Evolutionary conservation across 2,113 vertebrate species (phyloP).

Genomic region (Mixornis gularis): DNA sequence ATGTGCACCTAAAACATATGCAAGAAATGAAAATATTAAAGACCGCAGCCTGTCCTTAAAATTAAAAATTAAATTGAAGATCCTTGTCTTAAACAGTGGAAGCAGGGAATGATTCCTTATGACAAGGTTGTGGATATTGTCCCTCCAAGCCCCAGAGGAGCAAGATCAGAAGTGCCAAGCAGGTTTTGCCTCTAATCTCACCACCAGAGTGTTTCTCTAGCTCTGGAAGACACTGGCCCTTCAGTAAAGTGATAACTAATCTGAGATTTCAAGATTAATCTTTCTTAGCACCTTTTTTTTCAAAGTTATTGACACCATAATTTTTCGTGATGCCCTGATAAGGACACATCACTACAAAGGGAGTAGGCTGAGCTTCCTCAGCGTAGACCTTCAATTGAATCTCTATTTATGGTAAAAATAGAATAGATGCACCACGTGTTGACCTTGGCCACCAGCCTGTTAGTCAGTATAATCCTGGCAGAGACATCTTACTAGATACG

Average conservation of each 20-base stretch:
- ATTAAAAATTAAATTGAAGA: neutral
- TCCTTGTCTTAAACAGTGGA: neutral
- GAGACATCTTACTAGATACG: neutral
- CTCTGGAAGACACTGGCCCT: neutral
- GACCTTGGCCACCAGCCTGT: slow-evolving; percentile 4
- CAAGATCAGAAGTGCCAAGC: neutral
- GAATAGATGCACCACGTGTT: neutral
- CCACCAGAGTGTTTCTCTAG: neutral
- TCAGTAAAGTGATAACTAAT: rapidly evolving
- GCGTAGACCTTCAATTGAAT: neutral
- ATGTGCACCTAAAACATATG: neutral
- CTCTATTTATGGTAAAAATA: neutral
- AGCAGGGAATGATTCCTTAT: neutral
- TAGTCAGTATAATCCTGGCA: slow-evolving; percentile 3
- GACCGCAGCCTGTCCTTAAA: neutral
- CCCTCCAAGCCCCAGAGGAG: neutral
- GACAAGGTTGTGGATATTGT: neutral
- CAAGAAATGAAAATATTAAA: neutral
- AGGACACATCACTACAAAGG: neutral
- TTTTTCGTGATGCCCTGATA: neutral
- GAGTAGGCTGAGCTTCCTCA: neutral
- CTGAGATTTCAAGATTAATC: neutral
- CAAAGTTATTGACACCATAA: neutral
- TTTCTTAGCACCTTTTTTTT: neutral
- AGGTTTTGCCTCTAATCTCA: neutral